Evolutionary conservation across 2,113 vertebrate genomes (phyloP).

Genomic region (Scophthalmus maximus): DNA sequence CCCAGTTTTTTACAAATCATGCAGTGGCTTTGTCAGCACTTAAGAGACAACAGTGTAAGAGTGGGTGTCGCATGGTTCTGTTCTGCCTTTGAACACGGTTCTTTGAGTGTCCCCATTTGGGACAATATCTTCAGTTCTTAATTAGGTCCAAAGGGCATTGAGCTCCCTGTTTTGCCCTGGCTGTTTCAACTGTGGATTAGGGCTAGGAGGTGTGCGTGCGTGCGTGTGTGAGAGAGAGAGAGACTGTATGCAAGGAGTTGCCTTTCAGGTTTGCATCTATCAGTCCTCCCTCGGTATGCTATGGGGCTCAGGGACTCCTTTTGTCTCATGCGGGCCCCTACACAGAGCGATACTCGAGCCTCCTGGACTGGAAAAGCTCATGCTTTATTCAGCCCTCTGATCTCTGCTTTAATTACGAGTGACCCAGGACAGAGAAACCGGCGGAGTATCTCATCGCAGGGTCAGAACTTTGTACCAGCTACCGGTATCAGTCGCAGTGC

Average conservation of each 20-base stretch:
- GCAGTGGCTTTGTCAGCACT: conserved; percentile 34
- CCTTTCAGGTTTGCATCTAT: conserved; percentile 59
- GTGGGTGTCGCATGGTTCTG: conserved; percentile 1
- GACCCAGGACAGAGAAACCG: conserved; percentile 43
- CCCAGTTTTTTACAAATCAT: background rate
- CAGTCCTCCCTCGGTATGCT: conserved; percentile 31
- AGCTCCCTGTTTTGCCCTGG: conserved; percentile 35
- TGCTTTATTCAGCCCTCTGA: conserved; percentile 78
- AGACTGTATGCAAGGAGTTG: conserved; percentile 52
- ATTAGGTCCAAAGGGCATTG: conserved; percentile 67
- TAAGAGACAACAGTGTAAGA: conserved; percentile 8
- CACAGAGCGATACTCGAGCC: conserved; percentile 70
- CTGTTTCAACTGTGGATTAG: conserved; percentile 44
- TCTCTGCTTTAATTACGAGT: conserved; percentile 75
- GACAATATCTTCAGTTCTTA: conserved; percentile 62
- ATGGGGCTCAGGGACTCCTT: conserved; percentile 62
- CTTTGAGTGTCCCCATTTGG: conserved; percentile 42
- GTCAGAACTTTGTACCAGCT: conserved; percentile 26
- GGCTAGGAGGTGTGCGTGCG: background rate
- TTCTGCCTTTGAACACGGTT: conserved; percentile 38
- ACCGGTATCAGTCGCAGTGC: background rate
- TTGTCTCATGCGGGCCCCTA: conserved; percentile 56
- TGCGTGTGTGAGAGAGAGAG: too few species aligned
- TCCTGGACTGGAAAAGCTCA: conserved; percentile 58
- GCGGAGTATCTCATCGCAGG: conserved; percentile 11